A percentile compares a stretch with the other conserved stretches of the same genome.
Evolutionary conservation across 1,140 invertebrate species (phyloP).

Genomic region (Neotoxoptera formosana): DNA sequence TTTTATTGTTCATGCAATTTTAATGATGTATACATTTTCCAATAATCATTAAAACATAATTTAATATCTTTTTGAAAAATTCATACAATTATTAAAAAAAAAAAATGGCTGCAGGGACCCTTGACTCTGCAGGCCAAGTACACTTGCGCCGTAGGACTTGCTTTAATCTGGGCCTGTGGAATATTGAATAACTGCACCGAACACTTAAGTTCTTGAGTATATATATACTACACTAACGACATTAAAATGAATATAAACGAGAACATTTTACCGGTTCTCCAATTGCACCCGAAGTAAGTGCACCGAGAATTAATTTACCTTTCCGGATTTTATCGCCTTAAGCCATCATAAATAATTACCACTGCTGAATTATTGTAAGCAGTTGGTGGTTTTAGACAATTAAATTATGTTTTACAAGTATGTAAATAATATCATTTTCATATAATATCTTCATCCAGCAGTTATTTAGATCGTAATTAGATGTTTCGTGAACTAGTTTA

Average conservation of each 20-base stretch:
- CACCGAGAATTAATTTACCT: not conserved
- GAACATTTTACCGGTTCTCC: not conserved
- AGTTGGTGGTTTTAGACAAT: not conserved
- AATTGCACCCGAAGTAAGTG: not conserved
- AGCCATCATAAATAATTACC: conserved; percentile 25
- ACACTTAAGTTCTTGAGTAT: not conserved
- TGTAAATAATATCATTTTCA: not conserved
- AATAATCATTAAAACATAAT: not conserved
- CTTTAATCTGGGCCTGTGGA: not conserved
- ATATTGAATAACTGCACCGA: not conserved
- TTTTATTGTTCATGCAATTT: not conserved
- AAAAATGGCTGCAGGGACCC: not conserved
- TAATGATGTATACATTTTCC: not conserved
- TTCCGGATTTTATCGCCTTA: not conserved
- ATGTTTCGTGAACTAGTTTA: not conserved
- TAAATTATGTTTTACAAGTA: not conserved
- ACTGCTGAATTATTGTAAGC: not conserved
- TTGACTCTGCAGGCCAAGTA: not conserved
- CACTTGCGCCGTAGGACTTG: not conserved
- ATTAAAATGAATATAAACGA: not conserved
- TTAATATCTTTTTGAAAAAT: too few species aligned
- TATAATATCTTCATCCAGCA: not conserved
- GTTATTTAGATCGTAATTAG: not conserved
- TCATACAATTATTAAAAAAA: not conserved
- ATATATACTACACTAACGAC: not conserved